Conservation (phyloP, 2,113 vertebrate genomes). For the Chrysochloris asiatica region DNA sequence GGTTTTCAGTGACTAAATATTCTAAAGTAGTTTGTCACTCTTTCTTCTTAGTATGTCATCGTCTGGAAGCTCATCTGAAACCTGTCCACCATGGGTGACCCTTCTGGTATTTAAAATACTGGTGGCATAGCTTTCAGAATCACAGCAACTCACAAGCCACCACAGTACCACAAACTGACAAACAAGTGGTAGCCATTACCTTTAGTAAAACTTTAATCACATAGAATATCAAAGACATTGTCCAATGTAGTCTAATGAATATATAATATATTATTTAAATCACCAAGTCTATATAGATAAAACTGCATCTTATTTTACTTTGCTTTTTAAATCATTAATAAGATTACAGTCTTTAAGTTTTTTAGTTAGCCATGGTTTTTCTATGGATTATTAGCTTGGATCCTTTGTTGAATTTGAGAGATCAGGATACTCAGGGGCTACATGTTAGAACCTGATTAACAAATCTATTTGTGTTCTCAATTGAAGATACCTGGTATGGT, state of each 20-base stretch:
- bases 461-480: not conserved
- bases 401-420: not conserved
- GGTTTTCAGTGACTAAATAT: too few relatives aligned
- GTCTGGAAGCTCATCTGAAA: too few relatives aligned
- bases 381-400: not conserved
- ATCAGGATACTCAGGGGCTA: not conserved
- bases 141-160: too few relatives aligned
- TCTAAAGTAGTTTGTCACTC: too few relatives aligned
- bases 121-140: too few relatives aligned
- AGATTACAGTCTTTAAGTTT: not conserved
- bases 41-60: too few relatives aligned
- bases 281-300: not conserved
- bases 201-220: too few relatives aligned
- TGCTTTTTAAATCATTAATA: not conserved
- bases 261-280: not conserved
- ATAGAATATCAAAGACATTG: too few relatives aligned
- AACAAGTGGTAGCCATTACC: too few relatives aligned
- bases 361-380: not conserved
- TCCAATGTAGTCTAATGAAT: not conserved
- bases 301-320: not conserved
- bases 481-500: not conserved
- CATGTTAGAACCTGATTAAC: conserved; percentile 2
- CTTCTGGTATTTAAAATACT: too few relatives aligned
- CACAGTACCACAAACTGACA: too few relatives aligned
- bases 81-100: too few relatives aligned